These are phyloP conservation scores for Podabrus alpinus DNA, from an alignment of 2,888 invertebrate genomes.

Conservation along the genomic window DNA sequence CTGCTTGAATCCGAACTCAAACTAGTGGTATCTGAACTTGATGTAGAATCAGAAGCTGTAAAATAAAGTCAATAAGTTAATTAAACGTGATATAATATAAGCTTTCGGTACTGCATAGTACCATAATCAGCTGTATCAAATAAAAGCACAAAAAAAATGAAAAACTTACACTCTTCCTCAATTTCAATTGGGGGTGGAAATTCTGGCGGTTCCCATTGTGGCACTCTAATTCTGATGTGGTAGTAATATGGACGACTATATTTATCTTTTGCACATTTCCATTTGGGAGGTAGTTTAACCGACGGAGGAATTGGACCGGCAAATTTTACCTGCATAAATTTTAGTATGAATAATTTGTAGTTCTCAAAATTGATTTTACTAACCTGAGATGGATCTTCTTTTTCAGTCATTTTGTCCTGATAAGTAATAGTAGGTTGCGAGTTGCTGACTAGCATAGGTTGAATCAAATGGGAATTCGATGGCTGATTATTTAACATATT, in stretches of 20 bases:
- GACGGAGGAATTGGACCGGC: conserved; percentile 57
- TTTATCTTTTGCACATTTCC: conserved; percentile 83
- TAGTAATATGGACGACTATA: conserved; percentile 91
- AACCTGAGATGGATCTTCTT: conserved; percentile 21
- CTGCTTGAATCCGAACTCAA: conserved; percentile 57
- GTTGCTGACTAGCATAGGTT: neutral
- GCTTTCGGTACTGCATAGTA: no score
- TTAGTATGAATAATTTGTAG: conserved; percentile 29
- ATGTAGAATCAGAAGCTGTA: conserved; percentile 48
- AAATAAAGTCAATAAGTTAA: neutral
- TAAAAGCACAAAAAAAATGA: no score
- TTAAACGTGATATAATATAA: no score
- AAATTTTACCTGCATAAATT: conserved; percentile 47
- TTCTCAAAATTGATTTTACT: conserved; percentile 15
- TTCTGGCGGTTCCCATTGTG: conserved; percentile 79
- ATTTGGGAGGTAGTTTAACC: conserved; percentile 77
- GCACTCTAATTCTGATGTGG: conserved; percentile 75
- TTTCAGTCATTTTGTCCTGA: neutral
- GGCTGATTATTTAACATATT: neutral
- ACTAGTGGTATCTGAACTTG: conserved; percentile 52
- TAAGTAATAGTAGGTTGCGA: neutral
- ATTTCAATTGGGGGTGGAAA: conserved; percentile 37
- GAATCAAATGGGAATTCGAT: neutral
- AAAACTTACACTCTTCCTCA: conserved; percentile 24
- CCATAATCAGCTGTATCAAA: no score